Base-by-base conservation (phyloP, 2,888 invertebrate species). In the Sussaba pulchella region DNA sequence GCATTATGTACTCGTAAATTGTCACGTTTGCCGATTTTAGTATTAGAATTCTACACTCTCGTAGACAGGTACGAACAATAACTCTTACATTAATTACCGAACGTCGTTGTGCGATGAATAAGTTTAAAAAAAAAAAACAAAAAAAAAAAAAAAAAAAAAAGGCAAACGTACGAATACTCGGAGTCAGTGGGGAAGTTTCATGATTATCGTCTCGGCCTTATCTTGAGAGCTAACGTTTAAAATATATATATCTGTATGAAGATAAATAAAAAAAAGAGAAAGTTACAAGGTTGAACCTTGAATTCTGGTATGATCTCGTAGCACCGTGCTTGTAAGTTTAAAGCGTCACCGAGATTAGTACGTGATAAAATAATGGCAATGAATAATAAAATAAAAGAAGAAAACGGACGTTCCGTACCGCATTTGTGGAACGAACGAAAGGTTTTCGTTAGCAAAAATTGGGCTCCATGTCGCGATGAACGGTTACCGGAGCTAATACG, bases 401-500 rank as follows among this genome's bases (percentile, higher is more conserved):
- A 76, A 63, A 19, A n/a, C 43, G 41, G 9, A 64, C 10, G 26
- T 63, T n/a, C n/a, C n/a, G 41, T 31, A 43, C 41, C 24, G 9
- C 41, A 39, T 36, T 8, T 14, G 45, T 26, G 26, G 26, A 41
- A 17, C 4, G 12, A 43, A 26, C 41, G 14, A 2, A 61, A 9
- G 9, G 0, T 10, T n/a, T 17, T 66, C 36, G 59, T 84, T 89
- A 91, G 78, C 91, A 91, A 83, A 94, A 95, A 82, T 95, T 95
- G 36, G 97, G 96, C 91, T 98, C 98, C 96, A 97, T 97, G 90
- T 96, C 95, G 87, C 96, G 94, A 91, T 98, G 98, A 74, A 98
- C 98, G 69, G 97, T 97, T 31, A 98, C 98, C n/a, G 97, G 96
- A 59, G 97, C 97, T 87, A 97, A 93, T 82, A 98, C 95, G 91